Conservation (phyloP, 2,888 invertebrate genomes). For the Arrhopalites spinosus region DNA sequence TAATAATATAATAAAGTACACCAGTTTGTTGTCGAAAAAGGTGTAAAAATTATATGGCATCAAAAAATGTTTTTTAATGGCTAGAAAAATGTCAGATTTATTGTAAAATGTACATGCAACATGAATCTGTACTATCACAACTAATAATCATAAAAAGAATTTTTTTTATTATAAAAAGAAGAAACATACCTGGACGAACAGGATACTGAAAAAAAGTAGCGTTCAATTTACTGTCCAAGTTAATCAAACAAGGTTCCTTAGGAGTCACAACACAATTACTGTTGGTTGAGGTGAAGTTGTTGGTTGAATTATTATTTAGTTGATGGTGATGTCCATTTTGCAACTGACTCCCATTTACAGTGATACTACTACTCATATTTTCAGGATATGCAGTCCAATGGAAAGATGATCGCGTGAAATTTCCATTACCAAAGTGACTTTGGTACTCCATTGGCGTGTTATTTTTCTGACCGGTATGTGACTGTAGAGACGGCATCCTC, state of each 20-base stretch:
- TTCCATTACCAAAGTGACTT: background rate
- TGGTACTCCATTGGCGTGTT: background rate
- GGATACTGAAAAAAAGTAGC: constrained; percentile 50
- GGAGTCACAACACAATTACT: background rate
- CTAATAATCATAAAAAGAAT: background rate
- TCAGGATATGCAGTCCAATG: constrained; percentile 12
- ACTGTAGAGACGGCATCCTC: constrained; percentile 19
- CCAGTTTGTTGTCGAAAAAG: no score
- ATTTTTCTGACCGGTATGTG: background rate
- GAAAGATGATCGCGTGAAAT: background rate
- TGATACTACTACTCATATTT: background rate
- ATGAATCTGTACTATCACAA: no score
- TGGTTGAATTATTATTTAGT: background rate
- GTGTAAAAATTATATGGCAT: no score
- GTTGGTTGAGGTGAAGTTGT: no score
- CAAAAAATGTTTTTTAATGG: no score
- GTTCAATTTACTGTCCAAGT: constrained; percentile 43
- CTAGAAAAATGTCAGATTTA: no score
- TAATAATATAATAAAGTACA: no score
- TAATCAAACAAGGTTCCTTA: constrained; percentile 47
- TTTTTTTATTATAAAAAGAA: no score
- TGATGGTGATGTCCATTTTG: background rate
- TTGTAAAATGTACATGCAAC: no score
- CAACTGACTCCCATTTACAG: no score
- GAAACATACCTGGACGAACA: constrained; percentile 48